Evolutionary conservation across 2,113 vertebrate genomes (phyloP), one percentile per base, ranked within the genome.

Genomic region (Neodon shergylaensis): DNA sequence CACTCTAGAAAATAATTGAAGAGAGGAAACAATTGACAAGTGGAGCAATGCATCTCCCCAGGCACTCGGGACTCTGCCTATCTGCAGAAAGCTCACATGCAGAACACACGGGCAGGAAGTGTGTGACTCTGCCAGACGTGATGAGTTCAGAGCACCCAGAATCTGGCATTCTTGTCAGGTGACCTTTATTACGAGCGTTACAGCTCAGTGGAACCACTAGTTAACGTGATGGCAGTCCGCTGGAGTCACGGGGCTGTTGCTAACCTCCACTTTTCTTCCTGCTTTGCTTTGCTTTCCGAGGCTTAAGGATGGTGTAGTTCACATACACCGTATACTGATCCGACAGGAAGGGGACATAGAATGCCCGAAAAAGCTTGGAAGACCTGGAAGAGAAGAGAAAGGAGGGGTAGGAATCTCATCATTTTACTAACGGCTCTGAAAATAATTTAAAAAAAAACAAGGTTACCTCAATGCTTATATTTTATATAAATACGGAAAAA

Each of bases 241-340:
- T 68, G 73, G 82, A 26, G 39, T 44, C 90, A 63, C 13, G 17
- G 86, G 88, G 11, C 17, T 54, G 88, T 0, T 90, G 74, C 90
- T 98, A 99, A 84, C 97, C 98, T 92, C 98, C 98, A 14, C 95
- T 84, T 83, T 98, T 99, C 83, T 65, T 99, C 97, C 98, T 98
- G 96, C 14, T 88, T 73, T 98, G 98, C 96, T 97, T 99, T 13
- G 70, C 70, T 97, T 98, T 98, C 90, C 98, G 98, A 58, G 98
- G n/a, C 93, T 99, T 99, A 54, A 99, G 98, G 92, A 99, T 99
- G 33, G 97, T 99, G 36, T 99, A 99, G 98, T 99, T 99, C 65
- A 96, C 96, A 77, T 99, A 99, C 1, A 94, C 92, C 0, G 98
- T 99, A 93, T 99, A 97, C 70, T 97, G 98, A 54, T 99, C 99